Conservation (phyloP, 2,113 vertebrate species). For the Falcunculus frontatus region DNA sequence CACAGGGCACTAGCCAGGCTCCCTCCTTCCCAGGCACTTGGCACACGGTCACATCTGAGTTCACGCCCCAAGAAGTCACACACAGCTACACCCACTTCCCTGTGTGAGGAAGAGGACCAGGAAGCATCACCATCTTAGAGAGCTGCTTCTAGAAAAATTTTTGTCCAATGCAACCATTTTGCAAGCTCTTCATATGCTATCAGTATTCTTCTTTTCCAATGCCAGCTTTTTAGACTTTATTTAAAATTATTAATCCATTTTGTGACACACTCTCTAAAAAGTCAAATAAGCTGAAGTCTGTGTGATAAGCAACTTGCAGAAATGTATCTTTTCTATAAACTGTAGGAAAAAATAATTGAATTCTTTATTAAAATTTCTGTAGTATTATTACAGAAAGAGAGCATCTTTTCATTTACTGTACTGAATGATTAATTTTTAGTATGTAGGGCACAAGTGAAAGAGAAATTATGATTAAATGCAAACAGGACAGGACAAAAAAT, state of each 20-base stretch:
- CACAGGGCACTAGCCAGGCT: neutral
- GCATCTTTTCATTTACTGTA: slow-evolving; percentile 8
- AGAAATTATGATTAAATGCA: slow-evolving; percentile 39
- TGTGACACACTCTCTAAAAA: neutral
- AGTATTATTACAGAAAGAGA: slow-evolving; percentile 10
- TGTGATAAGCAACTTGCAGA: neutral
- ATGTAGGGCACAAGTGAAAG: slow-evolving; percentile 5
- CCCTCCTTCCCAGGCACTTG: neutral
- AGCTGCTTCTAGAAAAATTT: neutral
- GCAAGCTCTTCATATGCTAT: neutral
- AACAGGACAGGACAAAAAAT: slow-evolving; percentile 60
- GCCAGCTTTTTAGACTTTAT: neutral
- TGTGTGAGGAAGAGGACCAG: neutral
- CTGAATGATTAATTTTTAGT: slow-evolving; percentile 46
- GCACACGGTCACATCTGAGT: rapidly evolving
- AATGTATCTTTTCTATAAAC: neutral
- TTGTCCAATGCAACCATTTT: neutral
- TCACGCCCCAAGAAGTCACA: neutral
- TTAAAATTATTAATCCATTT: neutral
- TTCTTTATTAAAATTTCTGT: neutral
- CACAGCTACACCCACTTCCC: neutral
- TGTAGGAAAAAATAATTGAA: neutral
- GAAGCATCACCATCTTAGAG: neutral
- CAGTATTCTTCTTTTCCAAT: neutral
- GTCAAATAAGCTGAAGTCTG: neutral